A percentile compares a stretch with the other conserved stretches of the same genome.
These are phyloP conservation scores for Heliangelus exortis DNA, from an alignment of 2,797 vertebrate species.

Conservation along the genomic window DNA sequence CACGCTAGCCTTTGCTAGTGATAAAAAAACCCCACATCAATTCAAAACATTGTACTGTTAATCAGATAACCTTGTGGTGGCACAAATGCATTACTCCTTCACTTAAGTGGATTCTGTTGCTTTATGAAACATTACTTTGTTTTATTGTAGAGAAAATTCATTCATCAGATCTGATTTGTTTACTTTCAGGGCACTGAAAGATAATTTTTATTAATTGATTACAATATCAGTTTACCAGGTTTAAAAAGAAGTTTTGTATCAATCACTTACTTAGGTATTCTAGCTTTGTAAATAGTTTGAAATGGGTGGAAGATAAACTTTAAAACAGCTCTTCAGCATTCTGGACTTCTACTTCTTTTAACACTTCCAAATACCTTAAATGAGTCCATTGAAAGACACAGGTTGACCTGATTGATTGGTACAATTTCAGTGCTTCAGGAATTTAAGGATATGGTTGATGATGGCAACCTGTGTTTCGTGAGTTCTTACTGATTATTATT, in stretches of 20 bases:
- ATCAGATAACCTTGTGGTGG: constrained; percentile 55
- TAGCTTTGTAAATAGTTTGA: background rate
- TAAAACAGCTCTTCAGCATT: background rate
- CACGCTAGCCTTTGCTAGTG: constrained; percentile 19
- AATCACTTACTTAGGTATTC: background rate
- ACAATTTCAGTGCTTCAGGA: background rate
- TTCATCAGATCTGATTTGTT: constrained; percentile 14
- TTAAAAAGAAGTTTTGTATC: background rate
- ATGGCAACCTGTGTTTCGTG: accelerated
- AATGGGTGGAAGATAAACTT: background rate
- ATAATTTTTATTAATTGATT: background rate
- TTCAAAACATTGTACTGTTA: constrained; percentile 54
- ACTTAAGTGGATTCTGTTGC: constrained; percentile 49
- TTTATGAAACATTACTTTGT: constrained; percentile 39
- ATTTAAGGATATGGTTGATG: background rate
- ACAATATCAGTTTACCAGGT: background rate
- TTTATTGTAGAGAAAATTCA: constrained; percentile 44
- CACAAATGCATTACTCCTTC: constrained; percentile 43
- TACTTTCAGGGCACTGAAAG: constrained; percentile 12
- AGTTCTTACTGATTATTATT: background rate
- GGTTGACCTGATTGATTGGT: background rate
- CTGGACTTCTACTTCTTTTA: background rate
- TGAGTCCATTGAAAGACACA: background rate
- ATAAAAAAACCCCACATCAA: constrained; percentile 36
- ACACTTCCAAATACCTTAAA: background rate